Evolutionary conservation across 2,888 invertebrate species (phyloP).

Genomic region (Chrysomela aeneicollis): DNA sequence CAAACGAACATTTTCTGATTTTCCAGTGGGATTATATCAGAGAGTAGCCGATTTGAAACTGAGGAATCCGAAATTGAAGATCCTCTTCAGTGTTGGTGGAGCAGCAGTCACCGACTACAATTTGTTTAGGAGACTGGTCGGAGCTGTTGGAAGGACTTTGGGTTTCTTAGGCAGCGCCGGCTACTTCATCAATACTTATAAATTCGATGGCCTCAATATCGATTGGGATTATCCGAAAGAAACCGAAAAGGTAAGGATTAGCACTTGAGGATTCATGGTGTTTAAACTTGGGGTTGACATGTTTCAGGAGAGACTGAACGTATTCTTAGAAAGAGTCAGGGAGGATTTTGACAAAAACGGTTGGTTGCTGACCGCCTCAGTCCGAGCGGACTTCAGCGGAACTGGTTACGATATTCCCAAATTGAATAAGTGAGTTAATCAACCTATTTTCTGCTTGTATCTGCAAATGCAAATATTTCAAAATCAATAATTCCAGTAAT

Average conservation of each 20-base stretch:
- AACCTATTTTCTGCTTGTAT: too few relatives aligned
- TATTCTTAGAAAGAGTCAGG: constrained; percentile 34
- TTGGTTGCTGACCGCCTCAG: constrained; percentile 42
- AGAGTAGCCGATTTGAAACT: constrained; percentile 44
- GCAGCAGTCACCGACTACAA: constrained; percentile 41
- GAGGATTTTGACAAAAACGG: constrained; percentile 37
- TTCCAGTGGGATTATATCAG: constrained; percentile 40
- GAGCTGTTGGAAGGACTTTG: constrained; percentile 39
- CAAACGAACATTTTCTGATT: not conserved
- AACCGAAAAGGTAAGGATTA: constrained; percentile 34
- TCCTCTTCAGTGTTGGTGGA: constrained; percentile 47
- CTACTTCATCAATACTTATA: constrained; percentile 42
- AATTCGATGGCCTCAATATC: constrained; percentile 49
- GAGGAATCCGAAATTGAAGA: constrained; percentile 45
- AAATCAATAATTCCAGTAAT: too few relatives aligned
- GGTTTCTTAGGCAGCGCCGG: constrained; percentile 45
- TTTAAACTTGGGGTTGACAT: not conserved
- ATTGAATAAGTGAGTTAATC: constrained; percentile 42
- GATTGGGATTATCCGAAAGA: constrained; percentile 49
- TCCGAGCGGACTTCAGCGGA: constrained; percentile 36
- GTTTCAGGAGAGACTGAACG: constrained; percentile 40
- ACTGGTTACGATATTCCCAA: constrained; percentile 44
- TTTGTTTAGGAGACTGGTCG: constrained; percentile 40
- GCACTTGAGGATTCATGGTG: not conserved
- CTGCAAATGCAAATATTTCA: too few relatives aligned